Evolutionary conservation across 2,888 invertebrate species (phyloP), one percentile per base, ranked within the genome.

Genomic region (Tricholauxania praeusta): DNA sequence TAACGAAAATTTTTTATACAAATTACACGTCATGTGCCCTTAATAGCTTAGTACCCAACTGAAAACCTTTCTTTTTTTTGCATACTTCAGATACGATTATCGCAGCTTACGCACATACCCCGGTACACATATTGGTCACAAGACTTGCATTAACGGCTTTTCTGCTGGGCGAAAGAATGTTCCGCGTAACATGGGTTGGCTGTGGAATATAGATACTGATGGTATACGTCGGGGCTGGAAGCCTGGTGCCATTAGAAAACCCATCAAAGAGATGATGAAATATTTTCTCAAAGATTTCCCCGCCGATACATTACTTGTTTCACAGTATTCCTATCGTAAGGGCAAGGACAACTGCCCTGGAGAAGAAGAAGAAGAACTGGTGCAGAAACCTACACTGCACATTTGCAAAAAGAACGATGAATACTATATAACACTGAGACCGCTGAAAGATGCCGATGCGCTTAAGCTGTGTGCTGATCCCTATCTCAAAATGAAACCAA

Each of bases 151-250:
- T 2, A 89, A 89, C 71, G 83, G 87, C 74, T 91, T 90, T 79
- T 84, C 88, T 2, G 81, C 86, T 39, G 88, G 89, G 0, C 88
- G 89, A 0, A 86, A 88, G 47, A 87, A 89, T 10, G 92, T 93
- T 0, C 92, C 93, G 0, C 84, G 88, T 0, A 85, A 89, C 59
- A 92, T 92, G 92, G 93, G 93, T 0, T 93, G 93, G 93, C 81
- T 91, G 47, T 93, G 93, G 93, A 91, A 83, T 12, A 74, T 80
- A 1, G 75, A 82, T 65, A 80, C 81, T 0, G 59, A 77, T 17
- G 83, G 81, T 3, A 68, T 77, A 39, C 75, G 78, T 0, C 80
- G 80, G 0, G 86, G 86, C 1, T 87, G 87, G 87, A 83, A 81
- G 2, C 87, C 87, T 0, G 87, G 87, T 0, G 82, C 85, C 19